Base-by-base conservation (phyloP, 2,113 vertebrate genomes). In the Sylvilagus bachmani region DNA sequence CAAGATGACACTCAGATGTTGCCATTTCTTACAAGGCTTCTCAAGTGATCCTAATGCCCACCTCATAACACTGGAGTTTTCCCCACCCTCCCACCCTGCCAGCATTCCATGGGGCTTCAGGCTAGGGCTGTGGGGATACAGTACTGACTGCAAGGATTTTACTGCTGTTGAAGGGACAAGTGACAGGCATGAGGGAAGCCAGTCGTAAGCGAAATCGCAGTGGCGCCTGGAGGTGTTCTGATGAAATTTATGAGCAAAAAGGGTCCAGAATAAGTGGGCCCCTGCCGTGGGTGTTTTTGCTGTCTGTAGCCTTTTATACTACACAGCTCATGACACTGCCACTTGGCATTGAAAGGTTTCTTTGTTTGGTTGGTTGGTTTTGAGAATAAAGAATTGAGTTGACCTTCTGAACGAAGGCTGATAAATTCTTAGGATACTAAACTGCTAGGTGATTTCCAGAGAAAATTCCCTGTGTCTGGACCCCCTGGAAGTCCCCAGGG, bases 361-460 rank as follows among this genome's bases (percentile, higher is more conserved):
- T 67, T 44, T 73, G 19, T 44, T 58, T 73, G 53, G 36, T 93
- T 86, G 69, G n/a, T 61, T 44, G 44, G 44, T 93, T 95, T 74
- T 49, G 58, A 77, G 66, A 94, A 75, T 77, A 70, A 82, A 82
- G 49, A 89, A 44, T 44, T 10, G 29, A 31, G 38, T 17, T 69
- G 73, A 77, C 86, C 67, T 93, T 89, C 49, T 84, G 12, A 27
- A 88, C 53, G 36, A 89, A 75, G 69, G n/a, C 53, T 84, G 24
- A 85, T 88, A 86, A 31, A 75, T 22, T 88, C 44, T 80, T 64
- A 84, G 53, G 66, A 36, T 38, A 53, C n/a, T 62, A 49, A 96
- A 86, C 24, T 78, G 24, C 51, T 51, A 78, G 92, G 93, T 94
- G 73, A 49, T 97, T 96, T 94, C 94, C 95, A 89, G 64, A 87